Percentiles rank a stretch among this genome's conserved stretches.
Conservation (phyloP, 92 coral and sea anemone genomes). For the Zoanthus sansibaricus region DNA sequence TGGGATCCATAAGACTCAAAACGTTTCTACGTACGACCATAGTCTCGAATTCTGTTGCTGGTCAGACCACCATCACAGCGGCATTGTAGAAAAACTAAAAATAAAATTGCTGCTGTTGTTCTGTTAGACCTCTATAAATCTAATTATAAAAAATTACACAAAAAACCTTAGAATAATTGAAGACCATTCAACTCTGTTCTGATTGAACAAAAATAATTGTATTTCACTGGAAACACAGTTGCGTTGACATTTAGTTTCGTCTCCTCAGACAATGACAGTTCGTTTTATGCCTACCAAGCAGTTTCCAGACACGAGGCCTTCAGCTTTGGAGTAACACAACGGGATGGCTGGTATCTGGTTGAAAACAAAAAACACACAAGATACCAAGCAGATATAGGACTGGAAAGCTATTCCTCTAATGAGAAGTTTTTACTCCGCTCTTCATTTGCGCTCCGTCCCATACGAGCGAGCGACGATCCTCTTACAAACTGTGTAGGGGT, state of each 20-base stretch:
- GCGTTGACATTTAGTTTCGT: background rate
- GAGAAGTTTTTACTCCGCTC: background rate
- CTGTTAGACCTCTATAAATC: no score
- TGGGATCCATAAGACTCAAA: no score
- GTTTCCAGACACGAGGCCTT: slow-evolving; percentile 39
- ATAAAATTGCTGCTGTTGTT: no score
- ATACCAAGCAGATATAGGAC: background rate
- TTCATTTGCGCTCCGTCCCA: slow-evolving; percentile 18
- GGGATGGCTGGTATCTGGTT: slow-evolving; percentile 16
- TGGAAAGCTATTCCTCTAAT: background rate
- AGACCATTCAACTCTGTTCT: background rate
- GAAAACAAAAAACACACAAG: slow-evolving; percentile 25
- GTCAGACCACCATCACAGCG: no score
- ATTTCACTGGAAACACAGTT: background rate
- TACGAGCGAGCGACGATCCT: background rate
- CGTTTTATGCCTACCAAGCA: slow-evolving; percentile 31
- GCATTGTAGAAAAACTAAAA: no score
- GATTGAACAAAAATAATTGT: no score
- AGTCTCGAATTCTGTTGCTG: no score
- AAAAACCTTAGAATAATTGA: no score
- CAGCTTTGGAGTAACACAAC: slow-evolving; percentile 12
- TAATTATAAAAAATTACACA: no score
- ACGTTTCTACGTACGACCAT: no score
- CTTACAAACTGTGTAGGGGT: slow-evolving; percentile 23
- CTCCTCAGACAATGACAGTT: slow-evolving; percentile 3